These are phyloP conservation scores for Epizoanthus illoricatus DNA, from an alignment of 92 coral and sea anemone genomes.

Conservation along the genomic window DNA sequence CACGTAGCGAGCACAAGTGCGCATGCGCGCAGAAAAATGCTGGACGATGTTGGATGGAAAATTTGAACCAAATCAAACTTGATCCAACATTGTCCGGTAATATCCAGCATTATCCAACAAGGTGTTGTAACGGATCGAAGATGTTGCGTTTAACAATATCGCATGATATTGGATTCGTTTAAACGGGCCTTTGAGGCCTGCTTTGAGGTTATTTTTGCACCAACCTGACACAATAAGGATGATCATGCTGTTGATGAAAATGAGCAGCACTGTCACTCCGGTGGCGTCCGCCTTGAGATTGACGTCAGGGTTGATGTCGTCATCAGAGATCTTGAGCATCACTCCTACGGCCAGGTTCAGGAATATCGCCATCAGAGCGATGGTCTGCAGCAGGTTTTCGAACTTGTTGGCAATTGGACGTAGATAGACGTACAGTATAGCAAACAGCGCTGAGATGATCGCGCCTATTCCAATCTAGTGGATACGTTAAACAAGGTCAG, in stretches of 20 bases:
- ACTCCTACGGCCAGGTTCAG: constrained; percentile 61
- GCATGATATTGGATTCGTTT: no score
- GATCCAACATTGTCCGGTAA: no score
- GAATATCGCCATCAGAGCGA: constrained; percentile 59
- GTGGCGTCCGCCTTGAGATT: constrained; percentile 46
- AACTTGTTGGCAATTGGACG: constrained; percentile 56
- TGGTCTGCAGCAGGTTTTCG: constrained; percentile 58
- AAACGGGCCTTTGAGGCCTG: no score
- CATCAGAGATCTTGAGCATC: constrained; percentile 56
- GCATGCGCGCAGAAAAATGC: no score
- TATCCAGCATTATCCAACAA: no score
- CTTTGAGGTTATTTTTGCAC: not conserved
- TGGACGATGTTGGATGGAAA: no score
- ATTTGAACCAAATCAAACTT: no score
- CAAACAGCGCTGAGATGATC: constrained; percentile 49
- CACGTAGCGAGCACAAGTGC: no score
- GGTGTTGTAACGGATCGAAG: no score
- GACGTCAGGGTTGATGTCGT: constrained; percentile 41
- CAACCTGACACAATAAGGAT: constrained; percentile 51
- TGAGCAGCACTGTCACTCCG: constrained; percentile 47
- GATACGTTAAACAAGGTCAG: no score
- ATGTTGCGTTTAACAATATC: no score
- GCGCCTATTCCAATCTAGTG: constrained; percentile 54
- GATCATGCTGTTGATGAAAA: constrained; percentile 50
- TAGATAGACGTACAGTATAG: constrained; percentile 40